Base-by-base conservation (phyloP, 2,888 invertebrate species). In the Elegia similella region DNA sequence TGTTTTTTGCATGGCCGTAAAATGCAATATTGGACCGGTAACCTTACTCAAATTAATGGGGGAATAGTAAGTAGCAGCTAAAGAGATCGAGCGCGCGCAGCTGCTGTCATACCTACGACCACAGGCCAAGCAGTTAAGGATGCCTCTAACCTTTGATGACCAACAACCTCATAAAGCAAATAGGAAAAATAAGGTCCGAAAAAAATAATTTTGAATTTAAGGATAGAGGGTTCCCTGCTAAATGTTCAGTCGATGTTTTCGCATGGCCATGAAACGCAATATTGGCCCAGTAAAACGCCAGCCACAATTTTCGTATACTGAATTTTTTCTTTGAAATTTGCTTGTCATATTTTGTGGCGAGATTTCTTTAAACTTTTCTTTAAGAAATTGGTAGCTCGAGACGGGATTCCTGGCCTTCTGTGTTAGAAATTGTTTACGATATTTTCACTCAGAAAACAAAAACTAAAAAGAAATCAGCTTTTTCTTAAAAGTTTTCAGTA, bases 311-410 rank as follows among this genome's bases (percentile, higher is more conserved):
- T 55, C 42, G 29, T 29, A 38, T 6, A 13, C 16, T 23, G 6
- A 55, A 47, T 23, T 47, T 55, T 55, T 46, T 55, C 55, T 55
- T 42, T 46, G 46, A 55, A 55, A 55, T 17, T 44, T 29, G 53
- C 47, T 23, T 48, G 55, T 55, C 55, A 55, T 47, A 47, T 42
- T 55, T 47, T 48, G 47, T 13, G 34, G 23, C 42, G 34, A 13
- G 32, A 34, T 46, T 55, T 13, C 16, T 55, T 55, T 55, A 44
- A 38, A 55, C 43, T 34, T 46, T 34, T 34, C n/a, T 38, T 23
- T 55, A 23, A 55, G 16, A 46, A 55, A 47, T 47, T 55, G 55
- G n/a, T 46, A 34, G 15, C 32, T 34, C 13, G 47, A 47, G 13
- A 47, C 47, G 17, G 15, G 55, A 47, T 17, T 55, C 38, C 12